Percentiles rank a stretch among this genome's conserved stretches.
Conservation (phyloP, 2,113 vertebrate species). For the Talpa occidentalis region DNA sequence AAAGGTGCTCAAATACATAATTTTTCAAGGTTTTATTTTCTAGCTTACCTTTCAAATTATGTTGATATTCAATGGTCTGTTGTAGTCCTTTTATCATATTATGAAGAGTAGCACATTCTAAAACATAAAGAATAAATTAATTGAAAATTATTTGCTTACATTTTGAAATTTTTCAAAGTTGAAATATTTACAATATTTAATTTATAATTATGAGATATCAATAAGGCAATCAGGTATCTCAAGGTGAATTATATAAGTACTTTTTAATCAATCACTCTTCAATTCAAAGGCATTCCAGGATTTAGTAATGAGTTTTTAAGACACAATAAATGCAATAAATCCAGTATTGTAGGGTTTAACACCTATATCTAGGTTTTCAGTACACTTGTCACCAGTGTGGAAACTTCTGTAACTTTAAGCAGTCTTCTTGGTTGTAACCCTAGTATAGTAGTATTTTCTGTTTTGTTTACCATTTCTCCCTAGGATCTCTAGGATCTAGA, state of each 20-base stretch:
- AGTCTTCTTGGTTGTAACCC: neutral
- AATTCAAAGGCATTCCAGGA: neutral
- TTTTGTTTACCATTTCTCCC: neutral
- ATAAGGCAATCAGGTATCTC: conserved; percentile 16
- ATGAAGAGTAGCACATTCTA: conserved; percentile 91
- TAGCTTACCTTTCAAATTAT: conserved; percentile 91
- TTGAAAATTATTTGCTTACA: conserved; percentile 39
- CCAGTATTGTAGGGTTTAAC: neutral
- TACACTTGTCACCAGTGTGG: neutral
- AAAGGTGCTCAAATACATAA: conserved; percentile 17
- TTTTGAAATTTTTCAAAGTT: conserved; percentile 45
- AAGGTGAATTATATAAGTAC: neutral
- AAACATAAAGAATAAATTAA: conserved; percentile 75
- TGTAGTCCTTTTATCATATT: conserved; percentile 89
- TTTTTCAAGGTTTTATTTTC: conserved; percentile 16
- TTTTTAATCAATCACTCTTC: neutral
- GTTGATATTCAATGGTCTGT: conserved; percentile 91
- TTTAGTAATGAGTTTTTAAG: conserved; percentile 31
- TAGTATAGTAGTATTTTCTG: neutral
- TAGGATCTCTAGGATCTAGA: neutral
- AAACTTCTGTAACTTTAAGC: neutral
- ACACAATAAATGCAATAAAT: neutral
- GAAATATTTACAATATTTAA: conserved; percentile 40
- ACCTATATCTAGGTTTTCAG: neutral
- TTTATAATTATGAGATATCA: conserved; percentile 29